These are phyloP conservation scores for Microtus richardsoni DNA, from an alignment of 2,113 vertebrate species.

Conservation along the genomic window DNA sequence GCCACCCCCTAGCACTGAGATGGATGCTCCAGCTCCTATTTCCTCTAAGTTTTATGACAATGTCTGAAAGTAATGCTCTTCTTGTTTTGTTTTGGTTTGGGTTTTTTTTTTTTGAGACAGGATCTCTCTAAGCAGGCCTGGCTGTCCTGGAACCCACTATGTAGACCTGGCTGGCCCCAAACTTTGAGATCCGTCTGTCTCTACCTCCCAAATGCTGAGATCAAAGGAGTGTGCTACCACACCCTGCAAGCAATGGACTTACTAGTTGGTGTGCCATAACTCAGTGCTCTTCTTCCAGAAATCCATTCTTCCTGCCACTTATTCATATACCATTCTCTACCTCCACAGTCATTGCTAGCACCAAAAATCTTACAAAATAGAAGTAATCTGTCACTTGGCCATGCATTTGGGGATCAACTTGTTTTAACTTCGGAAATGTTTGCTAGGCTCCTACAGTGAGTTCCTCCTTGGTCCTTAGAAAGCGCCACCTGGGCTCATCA, in stretches of 20 bases:
- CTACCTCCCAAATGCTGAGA: neutral
- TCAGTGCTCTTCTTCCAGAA: neutral
- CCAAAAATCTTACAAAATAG: neutral
- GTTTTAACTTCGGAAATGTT: neutral
- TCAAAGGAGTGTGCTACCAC: neutral
- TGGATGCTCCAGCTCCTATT: neutral
- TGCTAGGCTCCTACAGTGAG: neutral
- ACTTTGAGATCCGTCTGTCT: neutral
- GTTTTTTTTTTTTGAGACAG: neutral
- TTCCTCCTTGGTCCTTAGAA: neutral
- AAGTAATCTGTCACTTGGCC: neutral
- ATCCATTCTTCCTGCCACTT: neutral
- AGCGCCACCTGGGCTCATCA: neutral
- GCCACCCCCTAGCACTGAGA: neutral
- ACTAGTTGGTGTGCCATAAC: neutral
- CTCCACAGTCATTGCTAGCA: neutral
- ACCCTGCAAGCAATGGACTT: neutral
- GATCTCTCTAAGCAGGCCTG: neutral
- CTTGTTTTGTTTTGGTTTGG: no score
- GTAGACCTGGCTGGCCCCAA: neutral
- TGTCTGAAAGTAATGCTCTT: neutral
- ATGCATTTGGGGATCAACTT: neutral
- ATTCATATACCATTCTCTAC: neutral
- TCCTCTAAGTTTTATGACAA: constrained; percentile 17
- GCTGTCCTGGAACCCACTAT: neutral